Evolutionary conservation across 1,140 invertebrate genomes (phyloP).

Genomic region (Rhagoletis zephyria): DNA sequence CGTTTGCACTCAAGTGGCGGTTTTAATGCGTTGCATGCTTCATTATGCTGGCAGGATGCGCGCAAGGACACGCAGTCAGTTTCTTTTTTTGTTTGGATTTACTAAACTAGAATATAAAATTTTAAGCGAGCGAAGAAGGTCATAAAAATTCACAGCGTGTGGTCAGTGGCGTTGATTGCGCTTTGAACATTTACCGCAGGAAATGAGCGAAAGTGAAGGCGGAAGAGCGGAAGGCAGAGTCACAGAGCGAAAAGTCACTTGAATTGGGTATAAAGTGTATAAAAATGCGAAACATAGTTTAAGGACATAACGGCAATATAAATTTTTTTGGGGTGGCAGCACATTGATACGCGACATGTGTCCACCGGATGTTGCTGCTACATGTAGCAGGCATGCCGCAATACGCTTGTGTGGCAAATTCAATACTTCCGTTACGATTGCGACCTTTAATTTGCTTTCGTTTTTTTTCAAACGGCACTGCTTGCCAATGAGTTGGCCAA

Average conservation of each 20-base stretch:
- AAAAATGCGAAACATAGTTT: neutral
- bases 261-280: neutral
- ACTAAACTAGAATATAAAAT: neutral
- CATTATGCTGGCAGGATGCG: constrained; percentile 35
- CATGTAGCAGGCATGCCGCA: neutral
- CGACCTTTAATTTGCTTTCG: constrained; percentile 13
- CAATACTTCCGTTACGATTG: constrained; percentile 17
- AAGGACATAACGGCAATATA: neutral
- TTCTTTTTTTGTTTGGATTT: neutral
- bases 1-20: constrained; percentile 33
- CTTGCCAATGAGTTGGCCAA: constrained; percentile 22
- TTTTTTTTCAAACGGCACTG: too few relatives aligned
- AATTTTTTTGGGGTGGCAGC: neutral
- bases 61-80: neutral
- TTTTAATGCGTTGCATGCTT: constrained; percentile 44
- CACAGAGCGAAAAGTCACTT: neutral
- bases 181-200: constrained; percentile 26
- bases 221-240: too few relatives aligned
- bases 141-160: constrained; percentile 41
- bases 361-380: constrained; percentile 21
- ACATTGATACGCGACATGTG: neutral
- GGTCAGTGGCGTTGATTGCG: neutral
- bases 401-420: constrained; percentile 14
- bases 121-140: neutral
- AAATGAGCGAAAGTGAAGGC: neutral